Base-by-base conservation (phyloP, 2,797 vertebrate species). In the Neosilurus mollespiculum region DNA sequence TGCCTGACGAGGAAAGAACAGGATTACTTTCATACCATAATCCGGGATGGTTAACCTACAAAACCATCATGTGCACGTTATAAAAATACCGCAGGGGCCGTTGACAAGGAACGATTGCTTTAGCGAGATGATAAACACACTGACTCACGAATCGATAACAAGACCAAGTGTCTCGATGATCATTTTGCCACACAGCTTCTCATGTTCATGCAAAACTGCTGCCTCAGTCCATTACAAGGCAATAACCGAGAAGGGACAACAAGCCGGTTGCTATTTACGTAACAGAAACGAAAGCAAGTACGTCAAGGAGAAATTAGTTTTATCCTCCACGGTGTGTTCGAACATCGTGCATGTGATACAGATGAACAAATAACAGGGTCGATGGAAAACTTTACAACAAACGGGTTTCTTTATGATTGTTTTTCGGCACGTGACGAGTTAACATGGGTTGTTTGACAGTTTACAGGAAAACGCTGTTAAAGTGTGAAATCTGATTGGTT, bases 21-120 rank as follows among this genome's bases (percentile, higher is more conserved):
- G 62, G 77, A 80, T 73, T 76, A 71, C 59, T 62, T 84, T 78
- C 34, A 66, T 49, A n/a, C 54, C 66, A 62, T 89, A 91, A 90
- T 89, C 90, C 72, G 15, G 51, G 78, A 53, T 65, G 71, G 75
- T 89, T 89, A 91, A 89, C 88, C 88, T 81, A 51, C n/a, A 49
- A 65, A 37, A 12, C 51, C 30, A 56, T 66, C 24, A 30, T 54
- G 49, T 53, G n/a, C 24, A 56, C 4, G 20, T 26, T 81, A 65
- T 26, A 49, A 22, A 86, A 85, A 81, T 85, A 88, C 80, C 64
- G 30, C 71, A 81, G 66, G 66, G 69, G 59, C 37, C 78, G 16
- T n/a, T 10, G 18, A 61, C 78, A 24, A 1, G 65, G 24, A 22
- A 53, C 14, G 70, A 71, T 64, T 66, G 16, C 54, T 37, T 58